These are phyloP conservation scores for Pomacea maculata DNA, from an alignment of 1,140 invertebrate species.

Conservation along the genomic window DNA sequence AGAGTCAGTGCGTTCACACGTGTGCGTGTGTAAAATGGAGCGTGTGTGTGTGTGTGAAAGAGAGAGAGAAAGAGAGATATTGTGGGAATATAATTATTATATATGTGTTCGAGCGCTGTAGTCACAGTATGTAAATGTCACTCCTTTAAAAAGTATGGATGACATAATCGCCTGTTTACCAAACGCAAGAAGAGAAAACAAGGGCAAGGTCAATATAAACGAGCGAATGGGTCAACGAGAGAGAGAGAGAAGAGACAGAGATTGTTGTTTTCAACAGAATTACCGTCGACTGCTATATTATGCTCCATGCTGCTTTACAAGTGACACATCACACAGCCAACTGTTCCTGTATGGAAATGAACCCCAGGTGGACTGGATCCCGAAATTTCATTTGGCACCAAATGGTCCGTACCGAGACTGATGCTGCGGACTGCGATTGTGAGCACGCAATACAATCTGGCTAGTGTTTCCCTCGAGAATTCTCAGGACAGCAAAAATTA, in stretches of 20 bases:
- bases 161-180: neutral
- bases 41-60: neutral
- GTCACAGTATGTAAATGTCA: neutral
- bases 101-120: neutral
- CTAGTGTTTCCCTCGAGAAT: too few relatives aligned
- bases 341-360: too few relatives aligned
- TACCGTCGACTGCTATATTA: too few relatives aligned
- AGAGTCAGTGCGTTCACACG: too few relatives aligned
- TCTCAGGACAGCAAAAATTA: too few relatives aligned
- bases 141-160: neutral
- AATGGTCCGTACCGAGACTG: too few relatives aligned
- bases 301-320: too few relatives aligned
- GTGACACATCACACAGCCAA: too few relatives aligned
- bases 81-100: neutral
- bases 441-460: too few relatives aligned
- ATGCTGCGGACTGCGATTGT: too few relatives aligned
- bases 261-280: neutral
- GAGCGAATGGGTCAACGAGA: neutral
- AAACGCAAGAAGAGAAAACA: neutral
- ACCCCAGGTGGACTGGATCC: too few relatives aligned
- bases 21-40: neutral
- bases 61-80: constrained; percentile 11
- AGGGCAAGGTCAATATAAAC: neutral
- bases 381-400: too few relatives aligned
- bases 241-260: neutral